Conservation (phyloP, 2,113 vertebrate species). For the Passer montanus region DNA sequence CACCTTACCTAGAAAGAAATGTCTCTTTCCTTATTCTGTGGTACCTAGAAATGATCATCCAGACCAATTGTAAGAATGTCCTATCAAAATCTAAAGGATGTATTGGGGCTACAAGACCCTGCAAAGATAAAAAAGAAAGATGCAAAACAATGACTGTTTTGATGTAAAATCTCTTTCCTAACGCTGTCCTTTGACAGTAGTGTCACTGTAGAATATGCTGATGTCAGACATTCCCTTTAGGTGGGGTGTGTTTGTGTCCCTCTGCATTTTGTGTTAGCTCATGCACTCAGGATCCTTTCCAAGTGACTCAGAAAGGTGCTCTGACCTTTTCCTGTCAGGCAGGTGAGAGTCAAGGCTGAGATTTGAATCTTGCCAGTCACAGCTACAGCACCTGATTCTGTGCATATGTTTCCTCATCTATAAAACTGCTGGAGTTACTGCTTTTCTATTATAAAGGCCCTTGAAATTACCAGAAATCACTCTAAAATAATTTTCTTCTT, state of each 20-base stretch:
- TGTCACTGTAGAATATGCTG: background rate
- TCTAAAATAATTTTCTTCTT: background rate
- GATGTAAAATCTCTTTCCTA: background rate
- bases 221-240: background rate
- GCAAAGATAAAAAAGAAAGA: background rate
- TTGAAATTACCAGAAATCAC: background rate
- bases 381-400: background rate
- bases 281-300: accelerated
- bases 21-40: background rate
- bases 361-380: background rate
- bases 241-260: too few species aligned
- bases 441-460: background rate
- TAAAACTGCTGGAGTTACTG: background rate
- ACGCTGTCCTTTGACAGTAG: background rate
- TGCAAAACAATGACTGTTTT: background rate
- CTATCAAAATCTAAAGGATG: background rate
- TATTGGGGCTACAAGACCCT: background rate
- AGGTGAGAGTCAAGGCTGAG: background rate
- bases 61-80: background rate
- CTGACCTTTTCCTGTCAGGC: accelerated
- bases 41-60: background rate
- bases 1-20: background rate
- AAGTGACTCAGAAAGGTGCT: background rate
- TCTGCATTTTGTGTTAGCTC: too few species aligned
- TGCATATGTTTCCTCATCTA: background rate